Base-by-base conservation (phyloP, 2,113 vertebrate species). In the Nestor notabilis region DNA sequence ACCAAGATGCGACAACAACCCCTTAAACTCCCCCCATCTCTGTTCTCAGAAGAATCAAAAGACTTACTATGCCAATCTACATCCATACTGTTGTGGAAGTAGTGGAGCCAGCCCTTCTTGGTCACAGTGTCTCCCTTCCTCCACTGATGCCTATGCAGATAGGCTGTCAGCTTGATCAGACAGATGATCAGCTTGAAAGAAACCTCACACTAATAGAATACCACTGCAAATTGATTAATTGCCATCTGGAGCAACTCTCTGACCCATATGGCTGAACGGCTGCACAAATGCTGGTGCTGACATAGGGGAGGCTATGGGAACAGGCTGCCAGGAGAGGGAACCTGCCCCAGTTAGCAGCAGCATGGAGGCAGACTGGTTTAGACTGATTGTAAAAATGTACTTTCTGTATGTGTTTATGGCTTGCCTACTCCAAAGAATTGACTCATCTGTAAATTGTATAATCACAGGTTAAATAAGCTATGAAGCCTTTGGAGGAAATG, bases 201-300 rank as follows among this genome's bases (percentile, higher is more conserved):
- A 87, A 52, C 11, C 64, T 69, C 91, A 46, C 69, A 70, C 55
- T 70, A 77, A 89, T 5, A 79, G 39, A 91, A 86, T 31, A 74
- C 83, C 81, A 83, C 52, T 79, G 69, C 60, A 92, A 81, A 89
- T 39, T 84, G 91, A 89, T 79, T 84, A 75, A 91, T 84, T 84
- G 44, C 93, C 87, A 79, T 78, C 87, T 96, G 94, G 72, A 96
- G 52, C 69, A 87, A 39, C 83, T 72, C 43, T 23, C 87, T 89
- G 95, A 94, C 93, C 89, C 94, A 89, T 84, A 82, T 87, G 93
- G 89, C 39, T 82, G 47, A 20, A 7, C 0, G 49, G 74, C 83
- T 78, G 83, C 43, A 68, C 64, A 63, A 92, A 87, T 17, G 29
- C 76, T 76, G 70, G 47, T 87, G 81, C 72, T 84, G 56, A 93